Conservation (phyloP, 1,140 invertebrate genomes). For the Caerostris darwini region DNA sequence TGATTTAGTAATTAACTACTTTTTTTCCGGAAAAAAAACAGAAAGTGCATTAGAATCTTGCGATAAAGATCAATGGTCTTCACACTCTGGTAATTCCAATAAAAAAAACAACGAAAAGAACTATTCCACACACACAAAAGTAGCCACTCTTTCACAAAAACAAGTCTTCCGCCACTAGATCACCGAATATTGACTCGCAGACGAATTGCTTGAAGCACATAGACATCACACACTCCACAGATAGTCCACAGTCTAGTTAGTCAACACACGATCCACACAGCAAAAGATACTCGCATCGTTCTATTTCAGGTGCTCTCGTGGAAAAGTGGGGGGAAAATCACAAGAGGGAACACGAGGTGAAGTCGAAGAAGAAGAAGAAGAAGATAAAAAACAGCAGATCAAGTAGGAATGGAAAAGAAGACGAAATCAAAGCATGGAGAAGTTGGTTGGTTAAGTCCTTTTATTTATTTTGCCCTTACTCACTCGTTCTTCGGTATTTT, state of each 20-base stretch:
- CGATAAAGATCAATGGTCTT: not conserved
- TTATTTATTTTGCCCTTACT: not conserved
- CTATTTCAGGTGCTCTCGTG: constrained; percentile 14
- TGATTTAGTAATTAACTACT: too few relatives aligned
- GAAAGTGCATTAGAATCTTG: too few relatives aligned
- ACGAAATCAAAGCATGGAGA: constrained; percentile 18
- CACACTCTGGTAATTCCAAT: not conserved
- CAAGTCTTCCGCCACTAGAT: not conserved
- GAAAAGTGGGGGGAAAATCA: constrained; percentile 1
- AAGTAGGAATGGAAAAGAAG: not conserved
- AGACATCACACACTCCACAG: not conserved
- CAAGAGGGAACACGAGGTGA: not conserved
- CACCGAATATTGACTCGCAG: not conserved
- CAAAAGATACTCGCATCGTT: not conserved
- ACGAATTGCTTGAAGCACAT: not conserved
- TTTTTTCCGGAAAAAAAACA: too few relatives aligned
- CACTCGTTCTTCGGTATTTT: not conserved
- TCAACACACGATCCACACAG: constrained; percentile 5
- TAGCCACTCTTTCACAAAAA: not conserved
- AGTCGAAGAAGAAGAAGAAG: not conserved
- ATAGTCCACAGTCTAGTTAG: not conserved
- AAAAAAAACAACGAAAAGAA: not conserved
- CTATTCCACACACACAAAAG: not conserved
- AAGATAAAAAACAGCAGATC: not conserved
- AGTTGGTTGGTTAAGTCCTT: not conserved